Base-by-base conservation (phyloP, 2,888 invertebrate genomes). In the Ephialtes manifestator region DNA sequence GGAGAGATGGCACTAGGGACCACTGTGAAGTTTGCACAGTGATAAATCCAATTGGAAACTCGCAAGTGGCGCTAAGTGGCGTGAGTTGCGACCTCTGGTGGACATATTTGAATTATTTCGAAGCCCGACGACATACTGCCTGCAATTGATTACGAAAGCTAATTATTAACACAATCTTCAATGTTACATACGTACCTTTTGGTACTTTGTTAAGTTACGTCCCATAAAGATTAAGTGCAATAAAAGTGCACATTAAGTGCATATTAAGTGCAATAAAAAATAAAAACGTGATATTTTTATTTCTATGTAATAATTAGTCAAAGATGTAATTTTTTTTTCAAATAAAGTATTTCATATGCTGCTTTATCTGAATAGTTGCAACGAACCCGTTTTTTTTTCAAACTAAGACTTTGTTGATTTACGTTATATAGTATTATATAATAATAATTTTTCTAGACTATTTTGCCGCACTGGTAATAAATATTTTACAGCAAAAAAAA, bases 41-140 rank as follows among this genome's bases (percentile, higher is more conserved):
- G 39, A 65, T 65, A 65, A 18, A 65, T 65, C 39, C 65, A 43
- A 65, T 65, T 43, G 65, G 39, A 65, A 65, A 65, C 65, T 65
- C 39, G 43, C 65, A 65, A 65, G 65, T 65, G 65, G 65, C 39
- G 39, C 65, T 43, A 65, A 65, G 65, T 65, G 65, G 65, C 65
- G 20, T 20, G 65, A 65, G 20, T 43, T 43, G 65, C 65, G 35
- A 39, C 39, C 39, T 65, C 39, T 20, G 65, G 65, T 39, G 39
- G 65, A 65, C 65, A 20, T 20, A 39, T 65, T 65, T 65, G 39
- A 65, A 39, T 18, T 8, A 43, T 39, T 65, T 65, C 18, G 8
- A 35, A 43, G 18, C 39, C 65, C 43, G 65, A 65, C n/a, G 43
- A 65, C 31, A 39, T 39, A n/a, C 18, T 20, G 65, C 65, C 18